Evolutionary conservation across 2,797 vertebrate species (phyloP).

Genomic region (Enteromius trimaculatus): DNA sequence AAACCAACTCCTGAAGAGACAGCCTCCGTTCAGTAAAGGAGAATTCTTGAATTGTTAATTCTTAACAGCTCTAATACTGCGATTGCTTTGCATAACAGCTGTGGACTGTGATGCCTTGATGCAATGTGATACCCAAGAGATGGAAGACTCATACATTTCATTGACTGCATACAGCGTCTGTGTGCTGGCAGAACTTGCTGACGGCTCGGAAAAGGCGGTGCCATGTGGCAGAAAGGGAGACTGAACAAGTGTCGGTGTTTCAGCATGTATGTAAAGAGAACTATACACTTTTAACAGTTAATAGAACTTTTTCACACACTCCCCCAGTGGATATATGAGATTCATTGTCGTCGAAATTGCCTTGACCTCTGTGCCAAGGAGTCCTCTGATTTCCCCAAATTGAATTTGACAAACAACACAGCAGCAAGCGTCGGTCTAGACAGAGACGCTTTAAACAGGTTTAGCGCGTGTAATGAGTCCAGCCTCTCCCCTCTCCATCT

Average conservation of each 20-base stretch:
- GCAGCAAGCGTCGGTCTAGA: conserved; percentile 62
- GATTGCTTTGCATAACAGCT: not conserved
- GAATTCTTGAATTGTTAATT: not conserved
- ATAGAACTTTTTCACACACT: conserved; percentile 68
- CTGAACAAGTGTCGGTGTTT: conserved; percentile 24
- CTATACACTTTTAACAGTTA: conserved; percentile 68
- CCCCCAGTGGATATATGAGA: conserved; percentile 72
- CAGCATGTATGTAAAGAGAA: conserved; percentile 62
- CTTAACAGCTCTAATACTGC: too few species aligned
- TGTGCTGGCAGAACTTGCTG: conserved; percentile 4
- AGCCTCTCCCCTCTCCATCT: conserved; percentile 63
- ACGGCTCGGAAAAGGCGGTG: not conserved
- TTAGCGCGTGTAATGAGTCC: conserved; percentile 69
- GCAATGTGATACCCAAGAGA: not conserved
- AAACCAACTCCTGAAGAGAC: conserved; percentile 8
- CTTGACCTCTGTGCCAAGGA: conserved; percentile 67
- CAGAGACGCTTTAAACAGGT: conserved; percentile 70
- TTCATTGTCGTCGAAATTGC: conserved; percentile 74
- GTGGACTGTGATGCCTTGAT: not conserved
- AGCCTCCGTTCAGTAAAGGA: not conserved
- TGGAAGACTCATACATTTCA: not conserved
- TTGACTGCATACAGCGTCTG: not conserved
- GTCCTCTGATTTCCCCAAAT: conserved; percentile 71
- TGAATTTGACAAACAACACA: conserved; percentile 78
- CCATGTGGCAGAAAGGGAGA: conserved; percentile 27